phyloP scores from a whole-genome alignment of 1,140 invertebrate species.

The Nomia melanderi region DNA sequence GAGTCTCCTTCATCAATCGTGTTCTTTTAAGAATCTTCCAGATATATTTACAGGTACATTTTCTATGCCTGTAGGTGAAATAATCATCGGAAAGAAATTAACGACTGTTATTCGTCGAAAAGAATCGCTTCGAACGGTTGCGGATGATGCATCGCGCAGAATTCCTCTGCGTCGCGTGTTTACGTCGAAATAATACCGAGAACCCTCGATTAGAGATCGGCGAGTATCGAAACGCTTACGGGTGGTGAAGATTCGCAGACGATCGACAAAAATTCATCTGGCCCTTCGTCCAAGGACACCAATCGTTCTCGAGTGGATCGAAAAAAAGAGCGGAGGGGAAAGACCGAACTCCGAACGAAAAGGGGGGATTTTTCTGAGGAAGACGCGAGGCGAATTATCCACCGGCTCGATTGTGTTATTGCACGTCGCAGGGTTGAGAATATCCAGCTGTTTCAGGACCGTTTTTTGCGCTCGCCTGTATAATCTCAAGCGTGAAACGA shows the following conservation, averaged over 20 bases:
- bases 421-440: slow-evolving; percentile 62
- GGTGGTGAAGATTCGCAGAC: neutral
- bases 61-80: too few relatives aligned
- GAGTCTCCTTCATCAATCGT: neutral
- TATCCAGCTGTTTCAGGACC: slow-evolving; percentile 59
- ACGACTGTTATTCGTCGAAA: too few relatives aligned
- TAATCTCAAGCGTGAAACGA: slow-evolving; percentile 68
- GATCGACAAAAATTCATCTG: neutral
- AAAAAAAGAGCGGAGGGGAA: neutral
- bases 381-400: slow-evolving; percentile 12
- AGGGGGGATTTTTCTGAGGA: slow-evolving; percentile 7
- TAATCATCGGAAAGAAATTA: too few relatives aligned
- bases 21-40: too few relatives aligned
- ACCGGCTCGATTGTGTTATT: slow-evolving; percentile 37
- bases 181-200: too few relatives aligned
- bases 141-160: too few relatives aligned
- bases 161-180: too few relatives aligned
- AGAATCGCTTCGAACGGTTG: too few relatives aligned
- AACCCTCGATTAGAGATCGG: too few relatives aligned
- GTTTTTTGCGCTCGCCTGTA: slow-evolving; percentile 45
- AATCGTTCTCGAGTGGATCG: neutral
- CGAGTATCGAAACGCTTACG: too few relatives aligned
- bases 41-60: too few relatives aligned
- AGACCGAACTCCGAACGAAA: neutral
- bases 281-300: neutral